These are phyloP conservation scores for Noctilio leporinus DNA, from an alignment of 2,113 vertebrate species.

Conservation along the genomic window DNA sequence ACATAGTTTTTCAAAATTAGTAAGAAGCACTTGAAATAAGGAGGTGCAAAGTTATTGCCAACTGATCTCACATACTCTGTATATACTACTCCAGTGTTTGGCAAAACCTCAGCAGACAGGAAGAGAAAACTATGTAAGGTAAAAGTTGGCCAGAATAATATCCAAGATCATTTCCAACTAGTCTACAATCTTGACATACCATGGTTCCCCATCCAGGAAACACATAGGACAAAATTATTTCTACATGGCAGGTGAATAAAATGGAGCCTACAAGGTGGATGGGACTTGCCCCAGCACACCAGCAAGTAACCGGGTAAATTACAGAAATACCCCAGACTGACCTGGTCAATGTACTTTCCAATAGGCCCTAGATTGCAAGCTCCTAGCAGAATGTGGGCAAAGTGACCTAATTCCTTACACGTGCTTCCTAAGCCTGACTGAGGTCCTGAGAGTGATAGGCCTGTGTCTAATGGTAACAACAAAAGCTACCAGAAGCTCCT, in stretches of 20 bases:
- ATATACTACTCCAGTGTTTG: too few species aligned
- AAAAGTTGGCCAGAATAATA: not conserved
- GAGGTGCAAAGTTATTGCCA: too few species aligned
- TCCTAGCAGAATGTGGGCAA: not conserved
- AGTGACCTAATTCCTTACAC: not conserved
- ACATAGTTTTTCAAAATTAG: too few species aligned
- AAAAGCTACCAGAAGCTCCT: not conserved
- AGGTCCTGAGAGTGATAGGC: not conserved
- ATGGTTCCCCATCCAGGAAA: not conserved
- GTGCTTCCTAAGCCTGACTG: not conserved
- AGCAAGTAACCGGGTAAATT: not conserved
- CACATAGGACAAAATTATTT: not conserved
- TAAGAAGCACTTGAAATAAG: too few species aligned
- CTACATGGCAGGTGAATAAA: not conserved
- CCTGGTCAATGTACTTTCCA: not conserved
- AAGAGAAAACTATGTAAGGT: not conserved
- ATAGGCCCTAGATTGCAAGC: not conserved
- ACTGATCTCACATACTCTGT: too few species aligned
- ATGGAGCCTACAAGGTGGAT: not conserved
- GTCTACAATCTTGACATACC: not conserved
- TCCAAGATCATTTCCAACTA: constrained; percentile 23
- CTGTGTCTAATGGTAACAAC: not conserved
- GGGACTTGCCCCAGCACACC: not conserved
- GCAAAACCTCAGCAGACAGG: not conserved
- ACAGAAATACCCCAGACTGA: not conserved